Base-by-base conservation (phyloP, 1,140 invertebrate genomes). In the Neodiprion virginianus region DNA sequence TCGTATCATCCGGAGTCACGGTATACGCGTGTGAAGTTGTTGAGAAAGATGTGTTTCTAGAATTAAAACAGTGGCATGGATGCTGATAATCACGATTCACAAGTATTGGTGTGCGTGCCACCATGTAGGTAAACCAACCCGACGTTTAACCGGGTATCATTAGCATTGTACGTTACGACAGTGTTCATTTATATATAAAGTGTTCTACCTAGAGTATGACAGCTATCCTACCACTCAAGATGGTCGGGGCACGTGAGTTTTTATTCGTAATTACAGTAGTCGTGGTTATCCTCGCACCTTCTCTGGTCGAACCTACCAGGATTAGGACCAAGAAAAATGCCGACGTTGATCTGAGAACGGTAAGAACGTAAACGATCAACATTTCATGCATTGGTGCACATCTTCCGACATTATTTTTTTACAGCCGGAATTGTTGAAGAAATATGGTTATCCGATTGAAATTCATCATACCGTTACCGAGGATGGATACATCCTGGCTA, bases 401-500 rank as follows among this genome's bases (percentile, higher is more conserved):
- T 40, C 28, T 40, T 40, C 1, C 28, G 28, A 40, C 28, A 40
- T 67, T 21, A 53, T 70, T 73, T 66, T 67, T 65, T 75, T 78
- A 8, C 79, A 90, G 89, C 82, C 90, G n/a, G 87, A 89, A 77
- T 82, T 92, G 9, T 89, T 90, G 11, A 79, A 76, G 69, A 88
- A 88, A 53, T 86, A 89, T 68, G 91, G 91, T 11, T 92, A 91
- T 79, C 88, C 88, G 1, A 79, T 89, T 9, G 90, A 92, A 79
- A 83, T 83, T 28, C 90, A 92, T 77, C 86, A 90, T 3, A 90
- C 93, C 3, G 86, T 89, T 17, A 94, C 93, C 0, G 90, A 92
- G 76, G 93, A 94, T 81, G 92, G 92, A 21, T 94, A 94, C 80
- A 90, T 94, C 67, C 82, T 95, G 65, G 91, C 91, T 74, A 80